Evolutionary conservation across 1,140 invertebrate genomes (phyloP).

Genomic region (Spodoptera frugiperda): DNA sequence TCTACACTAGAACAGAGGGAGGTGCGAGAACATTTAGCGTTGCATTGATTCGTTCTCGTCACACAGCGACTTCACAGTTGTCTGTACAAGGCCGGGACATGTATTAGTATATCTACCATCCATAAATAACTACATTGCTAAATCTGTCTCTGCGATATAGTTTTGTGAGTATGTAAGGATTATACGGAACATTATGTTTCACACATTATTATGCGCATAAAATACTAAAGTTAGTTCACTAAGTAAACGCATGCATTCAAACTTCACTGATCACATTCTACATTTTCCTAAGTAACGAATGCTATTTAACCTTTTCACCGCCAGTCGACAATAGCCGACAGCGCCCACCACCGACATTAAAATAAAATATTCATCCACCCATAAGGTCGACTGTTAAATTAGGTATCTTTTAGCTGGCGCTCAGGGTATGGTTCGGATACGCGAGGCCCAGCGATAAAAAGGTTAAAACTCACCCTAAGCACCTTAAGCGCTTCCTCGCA

Average conservation of each 20-base stretch:
- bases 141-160: conserved; percentile 4
- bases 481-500: conserved; percentile 99
- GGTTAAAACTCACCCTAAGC: conserved; percentile 89
- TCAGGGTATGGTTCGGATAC: conserved; percentile 16
- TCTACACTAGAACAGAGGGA: conserved; percentile 11
- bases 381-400: conserved; percentile 3
- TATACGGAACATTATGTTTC: conserved; percentile 21
- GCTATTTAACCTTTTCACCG: conserved; percentile 43
- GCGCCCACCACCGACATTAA: conserved; percentile 21
- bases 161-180: not conserved
- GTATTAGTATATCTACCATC: conserved; percentile 7
- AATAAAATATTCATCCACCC: conserved; percentile 33
- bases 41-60: conserved; percentile 6
- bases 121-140: conserved; percentile 17
- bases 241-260: conserved; percentile 27
- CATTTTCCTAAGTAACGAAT: conserved; percentile 22
- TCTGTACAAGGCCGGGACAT: conserved; percentile 20
- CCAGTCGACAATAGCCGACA: conserved; percentile 36
- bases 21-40: conserved; percentile 12
- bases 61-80: conserved; percentile 17
- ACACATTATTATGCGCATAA: conserved; percentile 21
- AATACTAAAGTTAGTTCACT: conserved; percentile 35
- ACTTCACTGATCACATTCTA: conserved; percentile 33
- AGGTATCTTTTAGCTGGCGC: conserved; percentile 22
- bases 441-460: conserved; percentile 36